phyloP scores from a whole-genome alignment of 2,888 invertebrate species.

The Philonicus albiceps region DNA sequence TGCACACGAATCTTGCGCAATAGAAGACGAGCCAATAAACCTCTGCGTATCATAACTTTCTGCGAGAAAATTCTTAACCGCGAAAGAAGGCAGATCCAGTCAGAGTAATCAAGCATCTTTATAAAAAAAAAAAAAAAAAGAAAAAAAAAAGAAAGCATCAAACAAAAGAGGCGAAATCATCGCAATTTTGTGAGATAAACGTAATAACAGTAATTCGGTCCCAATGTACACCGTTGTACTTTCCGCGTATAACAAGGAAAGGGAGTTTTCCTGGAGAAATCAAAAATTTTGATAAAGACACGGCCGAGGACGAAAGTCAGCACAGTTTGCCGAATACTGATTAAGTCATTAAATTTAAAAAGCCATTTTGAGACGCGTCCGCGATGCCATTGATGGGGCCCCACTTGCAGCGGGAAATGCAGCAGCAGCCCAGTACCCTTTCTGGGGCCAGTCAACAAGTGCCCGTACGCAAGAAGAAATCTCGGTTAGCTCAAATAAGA shows the following conservation, averaged over 20 bases:
- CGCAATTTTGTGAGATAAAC: constrained; percentile 17
- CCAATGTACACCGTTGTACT: neutral
- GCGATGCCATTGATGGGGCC: neutral
- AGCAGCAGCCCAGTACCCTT: neutral
- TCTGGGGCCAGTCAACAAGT: constrained; percentile 23
- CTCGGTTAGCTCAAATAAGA: neutral
- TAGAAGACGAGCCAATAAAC: neutral
- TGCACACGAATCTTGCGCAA: neutral
- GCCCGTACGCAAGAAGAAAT: neutral
- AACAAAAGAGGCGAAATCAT: constrained; percentile 9
- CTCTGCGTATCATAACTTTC: neutral
- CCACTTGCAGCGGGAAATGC: neutral
- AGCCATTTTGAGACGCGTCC: constrained; percentile 26
- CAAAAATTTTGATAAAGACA: constrained; percentile 23
- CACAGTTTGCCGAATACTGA: constrained; percentile 26
- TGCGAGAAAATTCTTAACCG: neutral
- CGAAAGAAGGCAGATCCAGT: neutral
- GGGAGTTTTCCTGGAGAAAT: constrained; percentile 4
- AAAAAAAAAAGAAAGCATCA: neutral
- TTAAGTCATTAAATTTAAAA: constrained; percentile 44
- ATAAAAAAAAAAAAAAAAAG: neutral
- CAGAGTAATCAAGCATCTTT: neutral
- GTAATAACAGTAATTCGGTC: constrained; percentile 36
- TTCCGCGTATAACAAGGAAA: neutral
- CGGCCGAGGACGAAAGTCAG: neutral